Evolutionary conservation across 1,140 invertebrate species (phyloP), one percentile per base, ranked within the genome.

Genomic region (Drosophila pruinosa): DNA sequence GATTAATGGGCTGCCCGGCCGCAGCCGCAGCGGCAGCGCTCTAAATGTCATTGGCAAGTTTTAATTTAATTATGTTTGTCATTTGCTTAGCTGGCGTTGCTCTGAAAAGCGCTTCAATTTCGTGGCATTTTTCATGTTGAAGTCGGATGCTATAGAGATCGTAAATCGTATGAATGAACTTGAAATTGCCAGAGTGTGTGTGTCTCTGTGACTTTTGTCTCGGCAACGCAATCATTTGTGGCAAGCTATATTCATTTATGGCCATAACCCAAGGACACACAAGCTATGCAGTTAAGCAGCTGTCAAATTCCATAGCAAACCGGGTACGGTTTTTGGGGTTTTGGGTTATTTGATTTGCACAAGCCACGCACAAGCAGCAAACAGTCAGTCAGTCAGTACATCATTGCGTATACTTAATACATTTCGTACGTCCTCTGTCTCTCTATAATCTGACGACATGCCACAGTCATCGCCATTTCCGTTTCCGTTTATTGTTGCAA

Each of bases 241-340:
- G 31, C 31, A 12, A 39, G 12, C 38, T 17, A 15, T 17, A 15
- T 39, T 39, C 14, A 39, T 39, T 43, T 21, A 22, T 43, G 41
- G 10, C 19, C 10, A 34, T 34, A 34, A 34, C 31, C 31, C 31
- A 12, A 34, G 31, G 6, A 8, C 39, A 10, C 38, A 39, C 14
- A 24, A 47, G 7, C 14, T 47, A 22, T 59, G 57, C 57, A 34
- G 57, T 28, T 43, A 47, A 36, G 41, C 57, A 36, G 57, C 57
- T 59, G 19, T 47, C 57, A 59, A 47, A 43, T 47, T 36, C 22
- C 26, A 19, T 22, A 10, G 6, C 15, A 41, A 5, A n/a, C 8
- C 7, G 57, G 24, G 26, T 1, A 45, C n/a, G 1, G 17, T 17
- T 34, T 47, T n/a, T n/a, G n/a, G 31, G n/a, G 57, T n/a, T 36